Evolutionary conservation across 2,113 vertebrate genomes (phyloP).

Genomic region (rabbit (Oryctolagus cuniculus)): mOryCun1.1 NC_091438.1:161312001-161312500

Average conservation of each 20-base stretch:
- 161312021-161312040: accelerated
- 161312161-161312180: slow-evolving; percentile 94
- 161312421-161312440: accelerated
- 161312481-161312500: not conserved
- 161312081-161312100: not conserved
- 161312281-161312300: not conserved
- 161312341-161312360: slow-evolving; percentile 75
- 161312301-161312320: slow-evolving; percentile 61
- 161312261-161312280: not conserved
- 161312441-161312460: not conserved
- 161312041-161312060: not conserved
- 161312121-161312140: slow-evolving; percentile 96
- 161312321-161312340: slow-evolving; percentile 89
- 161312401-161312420: accelerated
- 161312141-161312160: slow-evolving; percentile 93
- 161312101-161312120: slow-evolving; percentile 89
- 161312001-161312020: slow-evolving; percentile 91
- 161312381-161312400: slow-evolving; percentile 83
- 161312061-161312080: not conserved
- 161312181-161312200: slow-evolving; percentile 97
- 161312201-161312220: slow-evolving; percentile 99
- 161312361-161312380: slow-evolving; percentile 79
- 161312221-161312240: slow-evolving; percentile 92
- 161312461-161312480: not conserved
- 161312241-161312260: slow-evolving; percentile 46